Evolutionary conservation across 2,888 invertebrate species (phyloP).

Genomic region (Platycheirus albimanus): DNA sequence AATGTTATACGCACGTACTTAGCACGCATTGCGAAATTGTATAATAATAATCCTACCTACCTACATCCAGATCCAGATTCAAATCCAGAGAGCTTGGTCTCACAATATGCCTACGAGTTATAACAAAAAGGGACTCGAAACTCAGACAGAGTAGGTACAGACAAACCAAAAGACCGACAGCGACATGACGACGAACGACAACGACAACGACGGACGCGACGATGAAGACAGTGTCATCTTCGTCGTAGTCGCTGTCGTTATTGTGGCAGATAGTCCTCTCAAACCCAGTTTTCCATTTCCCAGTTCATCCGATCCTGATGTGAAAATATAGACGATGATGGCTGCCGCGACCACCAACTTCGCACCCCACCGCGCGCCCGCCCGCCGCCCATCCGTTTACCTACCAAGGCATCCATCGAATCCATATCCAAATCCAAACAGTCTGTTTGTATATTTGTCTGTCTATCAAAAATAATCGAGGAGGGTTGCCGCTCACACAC

Average conservation of each 20-base stretch:
- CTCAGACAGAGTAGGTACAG: slow-evolving; percentile 42
- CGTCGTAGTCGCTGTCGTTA: neutral
- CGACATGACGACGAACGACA: too few relatives aligned
- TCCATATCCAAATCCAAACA: slow-evolving; percentile 31
- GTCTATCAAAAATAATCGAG: slow-evolving; percentile 66
- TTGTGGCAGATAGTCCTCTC: slow-evolving; percentile 43
- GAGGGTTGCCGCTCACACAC: slow-evolving; percentile 59
- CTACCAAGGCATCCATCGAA: slow-evolving; percentile 13
- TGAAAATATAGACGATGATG: slow-evolving; percentile 28
- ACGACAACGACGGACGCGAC: too few relatives aligned
- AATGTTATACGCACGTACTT: slow-evolving; percentile 59
- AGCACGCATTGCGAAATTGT: slow-evolving; percentile 57
- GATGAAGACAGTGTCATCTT: slow-evolving; percentile 7
- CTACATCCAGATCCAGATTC: too few relatives aligned
- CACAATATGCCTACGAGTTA: too few relatives aligned
- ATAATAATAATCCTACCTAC: slow-evolving; percentile 40
- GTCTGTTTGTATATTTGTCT: slow-evolving; percentile 49
- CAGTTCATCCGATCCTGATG: slow-evolving; percentile 55
- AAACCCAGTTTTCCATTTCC: slow-evolving; percentile 66
- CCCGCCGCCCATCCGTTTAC: neutral
- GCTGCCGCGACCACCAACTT: slow-evolving; percentile 14
- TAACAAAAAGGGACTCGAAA: slow-evolving; percentile 32
- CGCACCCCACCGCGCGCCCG: slow-evolving; percentile 1
- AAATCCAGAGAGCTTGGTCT: slow-evolving; percentile 6
- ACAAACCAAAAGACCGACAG: slow-evolving; percentile 22